Base-by-base conservation (phyloP, 2,113 vertebrate genomes). In the Melanostigma gelatinosum region DNA sequence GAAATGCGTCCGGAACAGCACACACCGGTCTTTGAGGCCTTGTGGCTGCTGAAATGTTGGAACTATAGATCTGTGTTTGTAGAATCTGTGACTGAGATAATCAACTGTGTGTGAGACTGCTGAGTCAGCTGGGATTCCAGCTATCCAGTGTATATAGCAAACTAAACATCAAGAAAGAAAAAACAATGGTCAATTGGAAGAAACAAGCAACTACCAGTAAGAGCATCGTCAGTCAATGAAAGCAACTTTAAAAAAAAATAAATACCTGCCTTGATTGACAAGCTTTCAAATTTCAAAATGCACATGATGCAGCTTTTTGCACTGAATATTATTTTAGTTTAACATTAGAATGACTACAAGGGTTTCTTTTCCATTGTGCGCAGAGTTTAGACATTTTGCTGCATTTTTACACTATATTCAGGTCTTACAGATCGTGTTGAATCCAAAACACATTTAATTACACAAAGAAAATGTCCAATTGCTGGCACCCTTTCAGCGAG, bases 1-100 rank as follows among this genome's bases (percentile, higher is more conserved):
- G 36, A 84, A 77, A 77, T 52, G 27, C 89, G 83, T 88, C 82
- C 79, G 85, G 75, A 80, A 24, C 24, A 82, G 27, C 27, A 58
- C 8, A 27, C n/a, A n/a, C n/a, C 15, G 63, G 64, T 85, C 64
- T 71, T 34, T 24, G 12, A 77, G 75, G 6, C 8, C n/a, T 57
- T 22, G 24, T 68, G 36, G 61, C 22, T 1, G 32, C 4, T 74
- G 42, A 75, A 66, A 61, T 54, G 58, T 48, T 29, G 24, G 38
- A 81, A 24, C 46, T 72, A 73, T 68, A 73, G 4, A 75, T 65
- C 38, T 6, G 52, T 63, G 36, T 54, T 50, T 73, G 27, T 69
- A 48, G 29, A 27, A 38, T 40, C 46, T 66, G 11, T 22, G 63
- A 61, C 48, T 22, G 44, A 70, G 32, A 44, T 42, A 1, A 38